Evolutionary conservation across 2,797 vertebrate species (phyloP).

Genomic region (Tarsius wallacei): DNA sequence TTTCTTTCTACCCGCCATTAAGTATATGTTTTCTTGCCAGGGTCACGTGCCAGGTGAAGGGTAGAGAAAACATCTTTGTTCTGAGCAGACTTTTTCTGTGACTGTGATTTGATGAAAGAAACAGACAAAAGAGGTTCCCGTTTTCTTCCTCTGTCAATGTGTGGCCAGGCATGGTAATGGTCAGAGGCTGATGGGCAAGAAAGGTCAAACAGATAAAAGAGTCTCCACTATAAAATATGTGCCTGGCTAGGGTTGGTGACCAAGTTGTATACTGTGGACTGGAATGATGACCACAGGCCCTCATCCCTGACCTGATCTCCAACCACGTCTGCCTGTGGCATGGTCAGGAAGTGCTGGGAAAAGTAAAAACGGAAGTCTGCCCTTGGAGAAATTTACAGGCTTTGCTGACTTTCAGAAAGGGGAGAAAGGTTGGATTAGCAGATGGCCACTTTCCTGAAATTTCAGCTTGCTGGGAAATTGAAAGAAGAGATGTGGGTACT

Average conservation of each 20-base stretch:
- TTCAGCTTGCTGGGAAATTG: not conserved
- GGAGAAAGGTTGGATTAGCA: not conserved
- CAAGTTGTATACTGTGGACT: not conserved
- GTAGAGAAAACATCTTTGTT: conserved; percentile 56
- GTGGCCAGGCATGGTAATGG: conserved; percentile 6
- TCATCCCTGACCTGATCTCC: not conserved
- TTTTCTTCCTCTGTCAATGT: conserved; percentile 18
- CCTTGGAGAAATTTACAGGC: not conserved
- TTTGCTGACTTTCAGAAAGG: conserved; percentile 4
- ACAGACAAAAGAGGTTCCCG: conserved; percentile 32
- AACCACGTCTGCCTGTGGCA: not conserved
- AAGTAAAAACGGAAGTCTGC: not conserved
- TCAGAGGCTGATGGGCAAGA: conserved; percentile 5
- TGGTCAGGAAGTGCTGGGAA: not conserved
- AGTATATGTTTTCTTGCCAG: conserved; percentile 41
- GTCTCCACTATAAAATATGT: not conserved
- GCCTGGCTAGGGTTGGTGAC: not conserved
- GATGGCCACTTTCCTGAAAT: conserved; percentile 8
- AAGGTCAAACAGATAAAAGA: conserved; percentile 57
- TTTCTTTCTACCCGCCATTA: not conserved
- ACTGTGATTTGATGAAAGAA: conserved; percentile 62
- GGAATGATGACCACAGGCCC: not conserved
- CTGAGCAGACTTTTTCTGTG: conserved; percentile 74
- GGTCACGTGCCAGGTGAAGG: conserved; percentile 54
- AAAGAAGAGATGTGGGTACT: not conserved